These are phyloP conservation scores for Chloroceryle inda DNA, from an alignment of 2,797 vertebrate genomes.

Conservation along the genomic window DNA sequence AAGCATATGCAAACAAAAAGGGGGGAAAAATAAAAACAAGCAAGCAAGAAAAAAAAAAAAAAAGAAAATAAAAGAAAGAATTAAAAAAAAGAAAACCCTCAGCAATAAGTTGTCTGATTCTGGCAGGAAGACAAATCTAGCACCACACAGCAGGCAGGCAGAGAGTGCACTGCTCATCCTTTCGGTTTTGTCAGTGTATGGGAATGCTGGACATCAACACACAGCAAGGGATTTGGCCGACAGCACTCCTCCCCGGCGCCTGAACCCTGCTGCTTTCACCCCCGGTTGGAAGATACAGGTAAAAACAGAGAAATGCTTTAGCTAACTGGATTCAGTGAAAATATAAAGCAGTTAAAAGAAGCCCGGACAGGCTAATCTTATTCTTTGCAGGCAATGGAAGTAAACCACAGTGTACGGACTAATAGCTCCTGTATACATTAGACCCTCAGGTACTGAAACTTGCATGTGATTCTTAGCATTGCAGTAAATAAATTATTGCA, in stretches of 20 bases:
- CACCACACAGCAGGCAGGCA: conserved; percentile 80
- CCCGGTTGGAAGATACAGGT: conserved; percentile 74
- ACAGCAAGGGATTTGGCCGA: conserved; percentile 53
- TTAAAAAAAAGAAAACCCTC: conserved; percentile 30
- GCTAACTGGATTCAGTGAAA: background rate
- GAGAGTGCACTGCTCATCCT: conserved; percentile 76
- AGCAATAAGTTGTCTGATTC: conserved; percentile 81
- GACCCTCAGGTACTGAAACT: conserved; percentile 17
- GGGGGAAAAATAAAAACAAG: background rate
- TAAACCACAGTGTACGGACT: background rate
- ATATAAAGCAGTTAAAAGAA: conserved; percentile 21
- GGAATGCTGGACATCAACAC: conserved; percentile 81
- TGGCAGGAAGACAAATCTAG: conserved; percentile 83
- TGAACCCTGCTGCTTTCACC: conserved; percentile 48
- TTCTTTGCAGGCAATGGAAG: conserved; percentile 18
- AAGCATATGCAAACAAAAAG: conserved; percentile 42
- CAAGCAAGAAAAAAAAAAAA: background rate
- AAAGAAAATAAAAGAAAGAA: background rate
- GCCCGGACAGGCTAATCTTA: conserved; percentile 17
- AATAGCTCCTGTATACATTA: background rate
- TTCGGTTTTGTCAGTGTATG: conserved; percentile 76
- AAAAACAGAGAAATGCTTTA: conserved; percentile 43
- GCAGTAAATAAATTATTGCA: conserved; percentile 36
- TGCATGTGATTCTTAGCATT: background rate
- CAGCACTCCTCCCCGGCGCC: conserved; percentile 3